phyloP scores from a whole-genome alignment of 2,797 vertebrate species.

The Crocodylus rhombifer region DNA sequence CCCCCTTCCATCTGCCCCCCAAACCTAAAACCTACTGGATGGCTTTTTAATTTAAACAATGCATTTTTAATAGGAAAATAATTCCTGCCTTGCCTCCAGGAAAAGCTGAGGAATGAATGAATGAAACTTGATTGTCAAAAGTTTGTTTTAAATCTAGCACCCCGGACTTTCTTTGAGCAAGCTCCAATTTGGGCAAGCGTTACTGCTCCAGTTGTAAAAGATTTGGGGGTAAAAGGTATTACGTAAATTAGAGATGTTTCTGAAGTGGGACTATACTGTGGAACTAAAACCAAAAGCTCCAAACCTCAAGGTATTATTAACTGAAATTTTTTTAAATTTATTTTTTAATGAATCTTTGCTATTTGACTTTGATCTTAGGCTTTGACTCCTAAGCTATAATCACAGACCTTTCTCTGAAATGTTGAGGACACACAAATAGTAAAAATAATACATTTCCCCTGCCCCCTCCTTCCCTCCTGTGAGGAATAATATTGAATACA shows the following conservation, averaged over 20 bases:
- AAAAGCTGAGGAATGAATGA: neutral
- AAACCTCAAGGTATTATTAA: neutral
- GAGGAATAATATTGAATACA: neutral
- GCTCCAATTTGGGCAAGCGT: neutral
- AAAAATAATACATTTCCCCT: neutral
- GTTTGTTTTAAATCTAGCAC: neutral
- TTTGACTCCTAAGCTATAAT: neutral
- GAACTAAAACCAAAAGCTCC: neutral
- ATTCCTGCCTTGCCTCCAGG: too few relatives aligned
- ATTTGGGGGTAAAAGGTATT: neutral
- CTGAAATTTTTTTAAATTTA: neutral
- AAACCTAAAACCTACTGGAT: neutral
- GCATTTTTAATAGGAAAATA: neutral
- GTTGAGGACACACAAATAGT: neutral
- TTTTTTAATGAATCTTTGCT: too few relatives aligned
- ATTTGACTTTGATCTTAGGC: too few relatives aligned
- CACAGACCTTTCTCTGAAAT: slow-evolving; percentile 14
- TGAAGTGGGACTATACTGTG: neutral
- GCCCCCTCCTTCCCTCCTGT: neutral
- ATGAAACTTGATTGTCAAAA: neutral
- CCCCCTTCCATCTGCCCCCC: too few relatives aligned
- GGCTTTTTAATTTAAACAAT: neutral
- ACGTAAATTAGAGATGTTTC: neutral
- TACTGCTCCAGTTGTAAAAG: neutral
- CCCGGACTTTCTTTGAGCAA: neutral